Evolutionary conservation across 2,797 vertebrate species (phyloP).

Genomic region (Malacoctenus gilli): DNA sequence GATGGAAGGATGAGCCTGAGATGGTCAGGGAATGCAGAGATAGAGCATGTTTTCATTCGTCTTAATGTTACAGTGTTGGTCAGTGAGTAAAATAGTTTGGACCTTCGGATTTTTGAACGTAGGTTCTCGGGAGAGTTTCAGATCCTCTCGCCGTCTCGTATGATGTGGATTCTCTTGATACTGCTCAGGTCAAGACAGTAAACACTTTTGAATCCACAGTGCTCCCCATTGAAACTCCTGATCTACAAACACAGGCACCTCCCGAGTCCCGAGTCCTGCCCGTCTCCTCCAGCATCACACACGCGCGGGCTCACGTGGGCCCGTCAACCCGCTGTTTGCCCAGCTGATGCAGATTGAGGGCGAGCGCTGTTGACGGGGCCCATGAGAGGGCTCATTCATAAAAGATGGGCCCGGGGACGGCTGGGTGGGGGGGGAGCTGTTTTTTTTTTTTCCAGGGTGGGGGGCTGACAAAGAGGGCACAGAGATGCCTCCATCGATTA

Average conservation of each 20-base stretch:
- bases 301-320: background rate
- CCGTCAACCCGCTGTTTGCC: conserved; percentile 49
- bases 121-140: background rate
- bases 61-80: too few species aligned
- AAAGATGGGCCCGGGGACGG: conserved; percentile 59
- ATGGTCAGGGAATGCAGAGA: conserved; percentile 36
- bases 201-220: too few species aligned
- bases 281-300: background rate
- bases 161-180: conserved; percentile 4
- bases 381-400: conserved; percentile 70
- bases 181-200: conserved; percentile 2
- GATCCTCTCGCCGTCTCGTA: background rate
- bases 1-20: background rate
- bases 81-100: conserved; percentile 6
- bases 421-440: conserved; percentile 42
- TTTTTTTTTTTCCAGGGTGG: too few species aligned
- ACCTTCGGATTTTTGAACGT: background rate
- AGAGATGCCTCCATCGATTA: conserved; percentile 53
- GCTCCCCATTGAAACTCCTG: too few species aligned
- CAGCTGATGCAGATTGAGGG: conserved; percentile 56
- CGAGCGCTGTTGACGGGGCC: conserved; percentile 46
- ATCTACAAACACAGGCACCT: too few species aligned
- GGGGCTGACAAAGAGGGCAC: conserved; percentile 51
- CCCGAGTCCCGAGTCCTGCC: conserved; percentile 4
- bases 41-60: too few species aligned